Evolutionary conservation across 2,797 vertebrate species (phyloP).

Genomic region (Gymnopithys bicolor): DNA sequence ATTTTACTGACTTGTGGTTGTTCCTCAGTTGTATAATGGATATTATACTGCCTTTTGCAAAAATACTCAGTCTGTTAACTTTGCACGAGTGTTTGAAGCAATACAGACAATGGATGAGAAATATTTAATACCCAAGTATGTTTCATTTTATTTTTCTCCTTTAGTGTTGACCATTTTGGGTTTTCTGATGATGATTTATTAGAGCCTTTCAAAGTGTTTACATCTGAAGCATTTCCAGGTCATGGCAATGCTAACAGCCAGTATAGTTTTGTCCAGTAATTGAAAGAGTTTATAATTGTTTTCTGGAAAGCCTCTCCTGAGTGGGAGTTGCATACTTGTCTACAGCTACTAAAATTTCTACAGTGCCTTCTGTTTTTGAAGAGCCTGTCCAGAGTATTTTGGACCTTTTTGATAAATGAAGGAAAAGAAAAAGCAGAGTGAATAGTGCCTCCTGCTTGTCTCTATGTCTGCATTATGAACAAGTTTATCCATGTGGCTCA

Average conservation of each 20-base stretch:
- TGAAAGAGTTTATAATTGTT: neutral
- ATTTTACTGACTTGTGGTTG: neutral
- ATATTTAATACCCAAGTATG: neutral
- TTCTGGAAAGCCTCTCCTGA: neutral
- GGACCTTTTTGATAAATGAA: neutral
- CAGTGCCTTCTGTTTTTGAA: neutral
- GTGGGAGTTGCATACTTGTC: neutral
- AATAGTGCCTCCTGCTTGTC: neutral
- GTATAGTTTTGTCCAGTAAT: neutral
- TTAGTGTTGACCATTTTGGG: neutral
- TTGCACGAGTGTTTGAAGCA: neutral
- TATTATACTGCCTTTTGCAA: neutral
- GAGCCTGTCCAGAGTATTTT: neutral
- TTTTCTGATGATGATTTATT: neutral
- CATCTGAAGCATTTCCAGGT: neutral
- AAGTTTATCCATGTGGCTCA: rapidly evolving
- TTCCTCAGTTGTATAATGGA: neutral
- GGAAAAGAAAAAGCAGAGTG: neutral
- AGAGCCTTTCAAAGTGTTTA: neutral
- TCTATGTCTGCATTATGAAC: neutral
- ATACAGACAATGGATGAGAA: neutral
- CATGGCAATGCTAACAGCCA: neutral
- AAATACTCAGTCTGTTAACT: neutral
- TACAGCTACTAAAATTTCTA: neutral
- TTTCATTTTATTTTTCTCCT: neutral